A percentile compares a stretch with the other conserved stretches of the same genome.
These are phyloP conservation scores for Eleginops maclovinus DNA, from an alignment of 2,113 vertebrate species.

Conservation along the genomic window DNA sequence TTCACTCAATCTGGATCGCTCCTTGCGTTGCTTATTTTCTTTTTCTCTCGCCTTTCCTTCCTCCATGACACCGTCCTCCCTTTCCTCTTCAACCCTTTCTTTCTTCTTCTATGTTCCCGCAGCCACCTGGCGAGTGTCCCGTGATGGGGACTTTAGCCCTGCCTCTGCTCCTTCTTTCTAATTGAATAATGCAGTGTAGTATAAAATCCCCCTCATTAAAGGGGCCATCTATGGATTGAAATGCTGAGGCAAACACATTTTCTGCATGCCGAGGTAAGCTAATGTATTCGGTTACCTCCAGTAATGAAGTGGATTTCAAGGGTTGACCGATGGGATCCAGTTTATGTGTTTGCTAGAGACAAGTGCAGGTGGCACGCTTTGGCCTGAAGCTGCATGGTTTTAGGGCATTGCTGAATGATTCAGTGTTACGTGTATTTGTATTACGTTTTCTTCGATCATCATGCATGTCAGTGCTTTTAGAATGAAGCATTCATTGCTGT, in stretches of 20 bases:
- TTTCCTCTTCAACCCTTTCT: neutral
- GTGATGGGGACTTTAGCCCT: conserved; percentile 26
- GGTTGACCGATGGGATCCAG: conserved; percentile 46
- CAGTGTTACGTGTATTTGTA: neutral
- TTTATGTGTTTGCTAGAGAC: conserved; percentile 53
- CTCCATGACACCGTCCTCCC: neutral
- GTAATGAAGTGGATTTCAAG: conserved; percentile 73
- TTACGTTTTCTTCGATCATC: neutral
- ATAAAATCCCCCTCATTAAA: conserved; percentile 77
- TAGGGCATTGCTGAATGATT: conserved; percentile 2
- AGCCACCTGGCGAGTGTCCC: conserved; percentile 54
- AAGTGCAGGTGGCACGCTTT: conserved; percentile 1
- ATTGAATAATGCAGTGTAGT: conserved; percentile 77
- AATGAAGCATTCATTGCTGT: conserved; percentile 17
- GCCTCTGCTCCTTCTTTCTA: conserved; percentile 56
- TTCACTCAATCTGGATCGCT: conserved; percentile 32
- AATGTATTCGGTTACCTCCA: conserved; percentile 68
- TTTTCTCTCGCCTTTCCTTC: neutral
- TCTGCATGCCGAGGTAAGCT: conserved; percentile 62
- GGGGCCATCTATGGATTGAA: conserved; percentile 66
- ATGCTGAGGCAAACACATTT: conserved; percentile 77
- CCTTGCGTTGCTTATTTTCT: conserved; percentile 32
- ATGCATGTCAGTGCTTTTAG: neutral
- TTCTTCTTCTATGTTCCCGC: conserved; percentile 40
- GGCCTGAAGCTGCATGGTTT: conserved; percentile 30